Evolutionary conservation across 1,140 invertebrate species (phyloP), one percentile per base, ranked within the genome.

Genomic region (Aporrectodea caliginosa): DNA sequence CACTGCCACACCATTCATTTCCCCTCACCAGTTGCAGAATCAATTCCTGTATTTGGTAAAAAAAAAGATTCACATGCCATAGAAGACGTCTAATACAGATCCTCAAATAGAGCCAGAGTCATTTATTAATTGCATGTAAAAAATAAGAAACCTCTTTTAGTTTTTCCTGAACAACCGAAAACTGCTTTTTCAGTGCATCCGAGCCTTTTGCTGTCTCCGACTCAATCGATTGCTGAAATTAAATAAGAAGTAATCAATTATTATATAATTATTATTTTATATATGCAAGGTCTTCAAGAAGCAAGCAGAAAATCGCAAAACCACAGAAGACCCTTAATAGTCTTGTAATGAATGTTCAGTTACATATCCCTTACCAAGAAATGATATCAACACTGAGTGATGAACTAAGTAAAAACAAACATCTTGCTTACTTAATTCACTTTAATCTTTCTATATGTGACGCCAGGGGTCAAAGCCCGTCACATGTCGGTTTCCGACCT

Each of bases 81-180:
- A 34, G 71, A 74, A 58, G 6, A 58, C 6, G 6, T 58, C 43
- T 58, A 58, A 58, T 22, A 58, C 6, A 58, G 22, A 6, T 12
- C 69, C 30, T 73, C 70, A 78, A 73, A 30, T 68, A 68, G 75
- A 93, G n/a, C n/a, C n/a, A n/a, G n/a, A n/a, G n/a, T n/a, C n/a
- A n/a, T n/a, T n/a, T n/a, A n/a, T n/a, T n/a, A n/a, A n/a, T n/a
- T n/a, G n/a, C n/a, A n/a, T n/a, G n/a, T n/a, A n/a, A n/a, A n/a
- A n/a, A n/a, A n/a, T n/a, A n/a, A n/a, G n/a, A n/a, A n/a, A n/a
- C 94, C 89, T 93, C 94, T 84, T 92, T 92, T 6, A 97, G 89
- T 87, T 93, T 95, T 73, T 91, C 94, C 88, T 94, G 96, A 16
- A 98, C 90, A 29, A 91, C 92, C 80, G 92, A 93, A 0, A 98